Evolutionary conservation across 2,113 vertebrate genomes (phyloP), one percentile per base, ranked within the genome.

Genomic region (Forbesichthys papilliferus): DNA sequence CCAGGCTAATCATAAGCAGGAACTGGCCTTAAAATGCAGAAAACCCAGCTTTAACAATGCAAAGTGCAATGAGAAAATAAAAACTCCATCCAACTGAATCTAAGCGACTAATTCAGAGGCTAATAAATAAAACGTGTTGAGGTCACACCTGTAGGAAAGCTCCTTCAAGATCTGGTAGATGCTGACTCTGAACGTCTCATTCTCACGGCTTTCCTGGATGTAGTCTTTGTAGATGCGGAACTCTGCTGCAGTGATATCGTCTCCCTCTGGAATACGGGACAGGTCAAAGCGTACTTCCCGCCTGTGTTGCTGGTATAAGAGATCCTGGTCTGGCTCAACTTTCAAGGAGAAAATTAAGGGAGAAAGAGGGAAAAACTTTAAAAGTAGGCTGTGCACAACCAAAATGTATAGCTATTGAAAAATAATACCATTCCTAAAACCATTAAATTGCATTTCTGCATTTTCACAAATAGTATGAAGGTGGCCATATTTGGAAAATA

Each of bases 221-320:
- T 93, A 95, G 75, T 96, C 94, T 86, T 98, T 99, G 62, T 96
- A 97, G 88, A 99, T 95, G 52, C 96, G 94, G 81, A 99, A 96
- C 68, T 99, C 97, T 0, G 96, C 96, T 0, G 96, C 95, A 0
- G 97, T 98, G 79, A 98, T 93, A 0, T 93, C 93, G 78, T 98
- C 96, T 57, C 96, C 95, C 54, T 96, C 94, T 0, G 97, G 97
- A 82, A 99, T 98, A 75, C 94, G 94, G 51, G 96, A 96, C 9
- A 98, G 92, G 68, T 99, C 96, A 5, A 99, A 99, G 12, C 93
- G 92, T 86, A 98, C 96, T 78, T 96, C 95, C 18, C 93, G 90
- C 34, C 91, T 90, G 86, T 94, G 94, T 74, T 93, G 94, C 69
- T 93, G 93, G 61, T 93, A 91, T 82, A 93, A 91, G 61, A 92